These are phyloP conservation scores for Synaphobranchus kaupii DNA, from an alignment of 2,797 vertebrate genomes.

Conservation along the genomic window DNA sequence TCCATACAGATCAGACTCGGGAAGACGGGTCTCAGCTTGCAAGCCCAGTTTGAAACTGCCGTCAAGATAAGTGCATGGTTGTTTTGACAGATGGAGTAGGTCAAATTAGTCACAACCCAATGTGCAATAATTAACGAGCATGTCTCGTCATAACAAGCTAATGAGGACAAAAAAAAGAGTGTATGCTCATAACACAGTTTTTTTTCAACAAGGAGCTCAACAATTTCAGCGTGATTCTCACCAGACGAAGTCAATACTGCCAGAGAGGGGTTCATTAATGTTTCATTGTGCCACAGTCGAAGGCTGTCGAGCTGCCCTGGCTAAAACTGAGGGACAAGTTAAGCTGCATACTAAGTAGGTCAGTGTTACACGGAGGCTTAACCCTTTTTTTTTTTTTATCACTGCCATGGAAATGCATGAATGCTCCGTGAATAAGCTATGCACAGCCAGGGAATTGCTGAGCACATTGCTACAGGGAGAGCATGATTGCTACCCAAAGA, in stretches of 20 bases:
- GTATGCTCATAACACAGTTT: background rate
- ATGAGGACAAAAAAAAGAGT: background rate
- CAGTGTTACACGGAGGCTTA: conserved; percentile 67
- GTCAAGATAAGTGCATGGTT: background rate
- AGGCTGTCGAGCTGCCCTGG: conserved; percentile 40
- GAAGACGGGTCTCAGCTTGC: background rate
- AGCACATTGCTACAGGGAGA: conserved; percentile 25
- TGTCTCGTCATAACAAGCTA: background rate
- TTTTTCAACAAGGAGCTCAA: background rate
- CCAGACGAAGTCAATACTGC: conserved; percentile 26
- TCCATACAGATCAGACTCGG: background rate
- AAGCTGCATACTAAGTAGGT: conserved; percentile 71
- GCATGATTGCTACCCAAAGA: background rate
- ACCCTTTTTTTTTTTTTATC: conserved; percentile 34
- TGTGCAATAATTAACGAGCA: background rate
- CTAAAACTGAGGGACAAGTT: conserved; percentile 25
- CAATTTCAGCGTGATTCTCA: conserved; percentile 43
- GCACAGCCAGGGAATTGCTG: conserved; percentile 38
- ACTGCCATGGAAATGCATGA: conserved; percentile 42
- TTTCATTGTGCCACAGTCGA: conserved; percentile 52
- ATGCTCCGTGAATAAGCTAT: conserved; percentile 35
- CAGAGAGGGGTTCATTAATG: conserved; percentile 61
- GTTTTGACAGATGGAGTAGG: background rate
- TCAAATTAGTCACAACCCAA: conserved; percentile 7
- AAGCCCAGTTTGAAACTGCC: background rate